Base-by-base conservation (phyloP, 1,140 invertebrate genomes). In the Hypsibius dujardini region DNA sequence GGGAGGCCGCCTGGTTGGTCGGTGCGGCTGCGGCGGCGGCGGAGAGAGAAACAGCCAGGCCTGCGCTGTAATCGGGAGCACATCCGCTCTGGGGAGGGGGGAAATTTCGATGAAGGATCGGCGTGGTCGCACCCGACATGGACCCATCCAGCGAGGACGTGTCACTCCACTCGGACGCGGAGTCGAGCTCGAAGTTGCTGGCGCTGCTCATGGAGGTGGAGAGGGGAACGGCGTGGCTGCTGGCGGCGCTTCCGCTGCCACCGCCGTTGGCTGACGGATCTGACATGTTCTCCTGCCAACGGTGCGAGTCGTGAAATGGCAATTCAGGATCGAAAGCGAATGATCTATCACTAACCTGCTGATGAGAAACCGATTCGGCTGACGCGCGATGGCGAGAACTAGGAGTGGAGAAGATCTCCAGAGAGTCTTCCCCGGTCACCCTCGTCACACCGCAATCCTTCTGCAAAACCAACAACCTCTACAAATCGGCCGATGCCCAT, bases 41-140 rank as follows among this genome's bases (percentile, higher is more conserved):
- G 3, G 62, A 42, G 42, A 76, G 60, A 42, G 76, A 75, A 42
- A 75, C 75, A 28, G 76, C 75, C n/a, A 78, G 76, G 1, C 75
- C 74, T 7, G 76, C 75, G 74, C 77, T 77, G 59, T 74, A 59
- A 75, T 72, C 59, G 46, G 75, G 75, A 46, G 76, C 50, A n/a
- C 7, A 12, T 42, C 50, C 50, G 7, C 7, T 56, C 50, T 56
- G 50, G 50, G 62, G 62, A 12, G 62, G 12, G 42, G 62, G 62
- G 62, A 67, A 67, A 67, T 12, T 67, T 7, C 62, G 62, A 42
- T 67, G 42, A 3, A 67, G 42, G 45, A 67, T 67, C 12, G 62
- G 62, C 12, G 62, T 67, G 42, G 62, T 67, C 3, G 62, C 62
- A 42, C 62, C 62, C 42, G 62, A 67, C 62, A 67, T 67, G 62